These are phyloP conservation scores for Falco columbarius DNA, from an alignment of 2,797 vertebrate species.

Conservation along the genomic window DNA sequence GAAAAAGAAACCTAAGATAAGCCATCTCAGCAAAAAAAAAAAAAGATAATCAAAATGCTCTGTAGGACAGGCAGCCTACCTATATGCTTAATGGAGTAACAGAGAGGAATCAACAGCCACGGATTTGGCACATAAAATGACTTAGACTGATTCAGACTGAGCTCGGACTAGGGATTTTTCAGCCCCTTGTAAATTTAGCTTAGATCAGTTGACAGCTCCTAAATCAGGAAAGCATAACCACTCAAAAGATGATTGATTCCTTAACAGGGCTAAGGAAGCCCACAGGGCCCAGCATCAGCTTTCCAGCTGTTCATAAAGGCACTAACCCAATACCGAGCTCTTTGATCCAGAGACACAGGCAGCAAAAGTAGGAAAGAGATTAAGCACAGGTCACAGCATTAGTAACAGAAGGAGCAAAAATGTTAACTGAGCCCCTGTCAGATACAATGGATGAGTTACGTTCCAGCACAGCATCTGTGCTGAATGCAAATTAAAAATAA, in stretches of 20 bases:
- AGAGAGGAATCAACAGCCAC: background rate
- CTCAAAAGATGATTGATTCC: background rate
- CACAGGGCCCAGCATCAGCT: background rate
- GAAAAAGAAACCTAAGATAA: background rate
- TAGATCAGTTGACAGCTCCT: background rate
- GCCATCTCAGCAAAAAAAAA: background rate
- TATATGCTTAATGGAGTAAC: background rate
- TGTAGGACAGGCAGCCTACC: constrained; percentile 30
- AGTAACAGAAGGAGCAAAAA: background rate
- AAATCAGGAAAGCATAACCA: background rate
- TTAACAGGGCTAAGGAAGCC: background rate
- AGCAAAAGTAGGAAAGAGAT: background rate
- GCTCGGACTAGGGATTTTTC: background rate
- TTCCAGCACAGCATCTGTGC: background rate
- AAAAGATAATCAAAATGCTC: background rate
- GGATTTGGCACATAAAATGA: constrained; percentile 5
- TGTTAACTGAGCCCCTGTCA: background rate
- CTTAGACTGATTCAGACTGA: background rate
- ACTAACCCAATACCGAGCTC: background rate
- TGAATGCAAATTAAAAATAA: no score
- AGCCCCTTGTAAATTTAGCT: background rate
- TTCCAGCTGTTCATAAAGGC: background rate
- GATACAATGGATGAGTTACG: background rate
- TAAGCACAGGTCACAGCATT: background rate
- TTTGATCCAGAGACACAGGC: background rate